phyloP scores from a whole-genome alignment of 2,797 vertebrate species.

The Spheniscus humboldti region DNA sequence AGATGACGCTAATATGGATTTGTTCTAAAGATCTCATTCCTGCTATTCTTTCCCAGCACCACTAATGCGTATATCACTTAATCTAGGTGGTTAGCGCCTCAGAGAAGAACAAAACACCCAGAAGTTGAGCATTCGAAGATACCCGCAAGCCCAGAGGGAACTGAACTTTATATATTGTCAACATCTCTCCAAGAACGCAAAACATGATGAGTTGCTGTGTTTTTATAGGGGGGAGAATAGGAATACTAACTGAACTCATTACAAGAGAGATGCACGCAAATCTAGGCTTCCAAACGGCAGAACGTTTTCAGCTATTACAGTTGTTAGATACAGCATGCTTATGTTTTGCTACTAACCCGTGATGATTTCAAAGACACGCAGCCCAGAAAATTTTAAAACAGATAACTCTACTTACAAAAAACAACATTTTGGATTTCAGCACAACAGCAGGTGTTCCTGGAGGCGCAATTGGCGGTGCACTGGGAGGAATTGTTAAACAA shows the following conservation, averaged over 20 bases:
- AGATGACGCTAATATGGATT: background rate
- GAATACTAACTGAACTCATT: background rate
- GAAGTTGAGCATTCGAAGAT: background rate
- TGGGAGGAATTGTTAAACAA: slow-evolving; percentile 98
- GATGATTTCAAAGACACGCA: background rate
- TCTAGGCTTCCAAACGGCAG: background rate
- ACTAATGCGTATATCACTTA: background rate
- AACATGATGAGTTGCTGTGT: background rate
- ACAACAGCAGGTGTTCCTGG: slow-evolving; percentile 98
- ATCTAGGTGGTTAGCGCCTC: background rate
- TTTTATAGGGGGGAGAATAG: background rate
- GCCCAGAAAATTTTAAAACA: background rate
- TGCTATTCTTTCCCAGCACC: background rate
- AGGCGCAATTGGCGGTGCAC: slow-evolving; percentile 95
- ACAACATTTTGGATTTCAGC: slow-evolving; percentile 99
- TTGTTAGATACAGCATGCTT: background rate
- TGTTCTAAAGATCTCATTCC: background rate
- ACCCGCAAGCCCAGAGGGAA: background rate
- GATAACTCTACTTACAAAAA: slow-evolving; percentile 88
- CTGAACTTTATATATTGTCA: background rate
- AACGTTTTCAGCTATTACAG: background rate
- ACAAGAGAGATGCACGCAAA: background rate
- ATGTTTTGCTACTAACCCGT: background rate
- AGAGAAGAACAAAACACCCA: background rate
- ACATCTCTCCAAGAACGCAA: background rate